A percentile compares a stretch with the other conserved stretches of the same genome.
Conservation (phyloP, 2,888 invertebrate species). For the Drosophila emarginata region DNA sequence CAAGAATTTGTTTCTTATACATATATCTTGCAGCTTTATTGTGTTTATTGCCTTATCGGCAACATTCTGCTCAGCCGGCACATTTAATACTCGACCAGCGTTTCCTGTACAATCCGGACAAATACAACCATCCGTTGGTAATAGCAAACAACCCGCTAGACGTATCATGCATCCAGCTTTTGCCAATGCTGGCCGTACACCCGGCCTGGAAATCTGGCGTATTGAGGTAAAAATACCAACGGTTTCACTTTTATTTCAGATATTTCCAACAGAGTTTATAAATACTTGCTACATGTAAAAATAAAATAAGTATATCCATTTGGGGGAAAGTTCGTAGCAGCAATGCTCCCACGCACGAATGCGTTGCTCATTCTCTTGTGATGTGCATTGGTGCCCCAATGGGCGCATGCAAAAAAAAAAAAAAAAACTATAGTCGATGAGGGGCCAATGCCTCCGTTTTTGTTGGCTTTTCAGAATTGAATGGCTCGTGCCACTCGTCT, state of each 20-base stretch:
- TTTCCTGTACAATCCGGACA: conserved; percentile 75
- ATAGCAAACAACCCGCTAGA: conserved; percentile 72
- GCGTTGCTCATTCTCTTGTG: conserved; percentile 51
- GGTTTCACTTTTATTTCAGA: conserved; percentile 17
- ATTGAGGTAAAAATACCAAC: conserved; percentile 86
- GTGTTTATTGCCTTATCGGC: conserved; percentile 66
- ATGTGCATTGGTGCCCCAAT: conserved; percentile 38
- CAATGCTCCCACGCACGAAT: conserved; percentile 66
- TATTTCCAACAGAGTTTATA: conserved; percentile 34
- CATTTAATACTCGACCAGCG: conserved; percentile 75
- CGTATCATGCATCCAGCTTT: conserved; percentile 86
- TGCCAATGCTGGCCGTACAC: conserved; percentile 86
- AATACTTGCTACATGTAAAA: conserved; percentile 44
- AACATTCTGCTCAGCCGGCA: conserved; percentile 78
- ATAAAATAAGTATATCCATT: conserved; percentile 22
- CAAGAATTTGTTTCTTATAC: background rate
- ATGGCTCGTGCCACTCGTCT: conserved; percentile 13
- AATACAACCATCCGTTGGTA: conserved; percentile 65
- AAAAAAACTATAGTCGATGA: conserved; percentile 4
- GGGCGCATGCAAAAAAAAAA: conserved; percentile 25
- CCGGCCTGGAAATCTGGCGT: conserved; percentile 91
- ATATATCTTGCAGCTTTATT: conserved; percentile 59
- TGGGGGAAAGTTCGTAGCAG: conserved; percentile 61
- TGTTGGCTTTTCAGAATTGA: conserved; percentile 3
- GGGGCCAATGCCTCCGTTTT: background rate